These are phyloP conservation scores for Halotydeus destructor DNA, from an alignment of 1,140 invertebrate species.

Conservation along the genomic window DNA sequence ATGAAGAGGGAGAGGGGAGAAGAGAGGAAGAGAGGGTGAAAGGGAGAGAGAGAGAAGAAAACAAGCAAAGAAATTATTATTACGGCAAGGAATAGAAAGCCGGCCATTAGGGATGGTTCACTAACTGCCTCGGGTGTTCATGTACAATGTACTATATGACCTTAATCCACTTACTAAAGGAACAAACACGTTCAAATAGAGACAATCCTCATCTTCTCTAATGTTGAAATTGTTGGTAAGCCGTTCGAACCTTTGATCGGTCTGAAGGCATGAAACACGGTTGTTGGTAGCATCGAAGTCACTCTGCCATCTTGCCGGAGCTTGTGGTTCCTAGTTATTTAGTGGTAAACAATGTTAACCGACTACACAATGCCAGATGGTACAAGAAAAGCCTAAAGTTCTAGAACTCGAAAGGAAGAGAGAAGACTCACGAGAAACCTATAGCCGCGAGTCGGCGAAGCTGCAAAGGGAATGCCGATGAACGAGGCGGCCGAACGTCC, in stretches of 20 bases:
- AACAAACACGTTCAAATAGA: slow-evolving; percentile 12
- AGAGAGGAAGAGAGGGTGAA: no score
- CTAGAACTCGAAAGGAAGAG: no score
- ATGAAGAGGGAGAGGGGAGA: no score
- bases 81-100: no score
- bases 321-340: slow-evolving; percentile 7
- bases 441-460: slow-evolving; percentile 7
- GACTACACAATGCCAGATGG: no score
- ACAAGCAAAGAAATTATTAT: no score
- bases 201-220: slow-evolving; percentile 11
- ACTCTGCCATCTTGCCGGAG: background rate
- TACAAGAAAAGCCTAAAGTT: no score
- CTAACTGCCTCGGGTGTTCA: no score
- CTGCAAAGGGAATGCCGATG: slow-evolving; percentile 10
- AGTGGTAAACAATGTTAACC: no score
- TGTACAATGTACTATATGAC: background rate
- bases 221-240: no score
- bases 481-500: slow-evolving; percentile 1
- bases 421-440: slow-evolving; percentile 9
- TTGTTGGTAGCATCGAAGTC: slow-evolving; percentile 5
- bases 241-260: slow-evolving; percentile 6
- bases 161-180: slow-evolving; percentile 6
- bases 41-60: no score
- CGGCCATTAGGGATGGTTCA: no score
- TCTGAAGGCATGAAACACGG: slow-evolving; percentile 13